Evolutionary conservation across 2,113 vertebrate species (phyloP).

Genomic region (Archocentrus centrarchus): DNA sequence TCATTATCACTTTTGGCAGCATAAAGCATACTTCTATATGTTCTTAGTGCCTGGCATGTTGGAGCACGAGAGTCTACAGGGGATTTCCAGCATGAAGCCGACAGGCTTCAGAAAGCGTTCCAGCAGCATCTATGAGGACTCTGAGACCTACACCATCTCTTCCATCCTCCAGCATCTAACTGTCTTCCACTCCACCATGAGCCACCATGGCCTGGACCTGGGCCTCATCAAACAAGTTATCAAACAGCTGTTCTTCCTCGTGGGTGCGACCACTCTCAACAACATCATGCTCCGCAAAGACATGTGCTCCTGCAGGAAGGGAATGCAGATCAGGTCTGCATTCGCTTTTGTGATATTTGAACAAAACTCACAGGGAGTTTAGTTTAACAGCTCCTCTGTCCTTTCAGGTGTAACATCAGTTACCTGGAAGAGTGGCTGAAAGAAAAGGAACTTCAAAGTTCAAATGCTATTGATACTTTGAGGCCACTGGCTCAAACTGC

Average conservation of each 20-base stretch:
- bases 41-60: slow-evolving; percentile 92
- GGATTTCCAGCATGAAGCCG: slow-evolving; percentile 95
- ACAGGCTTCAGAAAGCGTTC: slow-evolving; percentile 95
- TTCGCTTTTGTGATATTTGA: neutral
- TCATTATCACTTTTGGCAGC: neutral
- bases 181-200: slow-evolving; percentile 89
- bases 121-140: slow-evolving; percentile 87
- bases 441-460: slow-evolving; percentile 90
- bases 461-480: slow-evolving; percentile 88
- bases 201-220: slow-evolving; percentile 89
- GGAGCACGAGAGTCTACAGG: slow-evolving; percentile 96
- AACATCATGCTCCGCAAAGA: slow-evolving; percentile 97
- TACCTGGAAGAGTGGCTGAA: slow-evolving; percentile 98
- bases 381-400: neutral
- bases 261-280: slow-evolving; percentile 89
- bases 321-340: slow-evolving; percentile 97
- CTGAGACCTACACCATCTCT: slow-evolving; percentile 88
- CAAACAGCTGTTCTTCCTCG: slow-evolving; percentile 92
- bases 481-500: slow-evolving; percentile 92
- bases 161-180: slow-evolving; percentile 92
- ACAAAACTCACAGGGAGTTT: neutral
- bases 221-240: slow-evolving; percentile 87
- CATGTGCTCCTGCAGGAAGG: slow-evolving; percentile 98
- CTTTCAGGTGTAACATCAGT: slow-evolving; percentile 94
- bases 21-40: neutral